Percentiles rank a stretch among this genome's conserved stretches.
phyloP scores from a whole-genome alignment of 2,888 invertebrate species.

The Cryptus viduatorius region DNA sequence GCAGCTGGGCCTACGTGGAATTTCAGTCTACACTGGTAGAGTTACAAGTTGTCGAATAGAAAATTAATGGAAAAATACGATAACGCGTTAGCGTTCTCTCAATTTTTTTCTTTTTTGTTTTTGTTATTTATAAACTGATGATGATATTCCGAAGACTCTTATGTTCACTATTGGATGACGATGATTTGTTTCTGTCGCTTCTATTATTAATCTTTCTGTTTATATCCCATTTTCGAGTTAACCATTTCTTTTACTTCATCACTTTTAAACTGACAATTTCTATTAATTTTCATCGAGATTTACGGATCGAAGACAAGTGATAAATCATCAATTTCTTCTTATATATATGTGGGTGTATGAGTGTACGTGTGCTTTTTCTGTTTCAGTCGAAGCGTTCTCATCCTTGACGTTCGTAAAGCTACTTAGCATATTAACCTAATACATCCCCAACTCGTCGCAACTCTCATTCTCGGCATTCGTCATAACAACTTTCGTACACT shows the following conservation, averaged over 20 bases:
- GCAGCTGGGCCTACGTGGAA: slow-evolving; percentile 66
- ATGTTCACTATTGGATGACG: slow-evolving; percentile 75
- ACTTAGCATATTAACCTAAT: slow-evolving; percentile 54
- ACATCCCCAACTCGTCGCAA: slow-evolving; percentile 46
- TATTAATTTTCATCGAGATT: slow-evolving; percentile 58
- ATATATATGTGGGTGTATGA: slow-evolving; percentile 32
- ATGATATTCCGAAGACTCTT: slow-evolving; percentile 67
- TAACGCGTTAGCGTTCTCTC: slow-evolving; percentile 74
- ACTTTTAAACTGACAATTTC: slow-evolving; percentile 49
- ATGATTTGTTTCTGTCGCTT: slow-evolving; percentile 71
- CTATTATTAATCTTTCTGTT: slow-evolving; percentile 15
- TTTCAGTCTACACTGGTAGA: slow-evolving; percentile 63
- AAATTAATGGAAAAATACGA: slow-evolving; percentile 81
- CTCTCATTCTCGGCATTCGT: slow-evolving; percentile 30
- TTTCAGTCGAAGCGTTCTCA: slow-evolving; percentile 52
- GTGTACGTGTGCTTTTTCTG: slow-evolving; percentile 35
- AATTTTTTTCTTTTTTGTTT: slow-evolving; percentile 66
- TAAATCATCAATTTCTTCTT: slow-evolving; percentile 57
- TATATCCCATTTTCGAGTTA: slow-evolving; percentile 40
- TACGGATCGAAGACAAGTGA: slow-evolving; percentile 60
- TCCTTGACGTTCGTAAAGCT: slow-evolving; percentile 59
- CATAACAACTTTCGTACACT: slow-evolving; percentile 24
- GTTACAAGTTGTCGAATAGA: slow-evolving; percentile 64
- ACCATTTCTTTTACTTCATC: too few relatives aligned
- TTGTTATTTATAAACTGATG: slow-evolving; percentile 52